Percentiles rank a stretch among this genome's conserved stretches.
Conservation (phyloP, 2,797 vertebrate genomes). For the Fundulus diaphanus region DNA sequence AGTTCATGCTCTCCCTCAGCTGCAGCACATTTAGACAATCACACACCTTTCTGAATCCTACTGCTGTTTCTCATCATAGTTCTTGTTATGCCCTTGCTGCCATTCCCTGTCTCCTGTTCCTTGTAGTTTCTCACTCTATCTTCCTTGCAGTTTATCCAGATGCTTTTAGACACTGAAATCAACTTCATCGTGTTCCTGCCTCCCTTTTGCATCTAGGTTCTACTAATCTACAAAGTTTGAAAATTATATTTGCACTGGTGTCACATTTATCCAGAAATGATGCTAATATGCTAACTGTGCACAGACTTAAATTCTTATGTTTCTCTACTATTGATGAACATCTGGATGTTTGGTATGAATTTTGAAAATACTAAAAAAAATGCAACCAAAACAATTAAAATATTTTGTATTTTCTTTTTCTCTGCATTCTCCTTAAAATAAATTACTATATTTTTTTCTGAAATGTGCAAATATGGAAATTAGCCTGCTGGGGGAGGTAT, state of each 20-base stretch:
- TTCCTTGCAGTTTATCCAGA: not conserved
- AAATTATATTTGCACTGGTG: too few species aligned
- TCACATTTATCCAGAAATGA: too few species aligned
- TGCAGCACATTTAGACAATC: not conserved
- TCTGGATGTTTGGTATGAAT: too few species aligned
- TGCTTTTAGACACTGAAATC: not conserved
- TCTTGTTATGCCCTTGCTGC: not conserved
- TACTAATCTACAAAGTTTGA: too few species aligned
- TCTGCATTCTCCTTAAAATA: too few species aligned
- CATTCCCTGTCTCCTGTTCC: not conserved
- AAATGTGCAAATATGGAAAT: not conserved
- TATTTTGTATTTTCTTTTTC: not conserved
- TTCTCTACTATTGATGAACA: too few species aligned
- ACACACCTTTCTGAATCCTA: not conserved
- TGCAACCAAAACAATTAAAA: too few species aligned
- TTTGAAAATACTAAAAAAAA: too few species aligned
- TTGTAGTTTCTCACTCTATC: not conserved
- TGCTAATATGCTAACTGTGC: too few species aligned
- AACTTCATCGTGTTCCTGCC: not conserved
- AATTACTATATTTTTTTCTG: too few species aligned
- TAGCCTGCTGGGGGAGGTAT: not conserved
- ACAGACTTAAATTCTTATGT: too few species aligned
- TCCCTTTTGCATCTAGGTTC: too few species aligned
- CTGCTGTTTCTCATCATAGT: not conserved
- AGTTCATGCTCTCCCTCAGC: not conserved